Percentiles rank a stretch among this genome's conserved stretches.
phyloP scores from a whole-genome alignment of 1,140 invertebrate species.

The Eupristina koningsbergeri region DNA sequence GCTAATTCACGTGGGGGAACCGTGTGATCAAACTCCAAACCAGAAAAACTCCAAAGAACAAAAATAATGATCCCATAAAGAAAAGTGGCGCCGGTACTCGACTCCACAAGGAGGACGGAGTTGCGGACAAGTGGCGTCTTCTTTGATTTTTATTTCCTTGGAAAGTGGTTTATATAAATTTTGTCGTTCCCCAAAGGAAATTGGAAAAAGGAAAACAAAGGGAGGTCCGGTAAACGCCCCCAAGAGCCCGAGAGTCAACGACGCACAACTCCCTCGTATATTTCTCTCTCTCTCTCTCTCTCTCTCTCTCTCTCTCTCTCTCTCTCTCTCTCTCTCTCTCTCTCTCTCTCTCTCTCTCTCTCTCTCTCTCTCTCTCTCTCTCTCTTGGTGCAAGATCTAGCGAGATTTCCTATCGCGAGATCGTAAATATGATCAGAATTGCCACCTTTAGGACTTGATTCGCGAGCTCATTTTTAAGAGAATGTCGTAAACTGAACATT shows the following conservation, averaged over 20 bases:
- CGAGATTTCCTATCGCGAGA: constrained; percentile 26
- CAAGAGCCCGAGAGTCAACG: background rate
- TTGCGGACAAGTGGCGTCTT: background rate
- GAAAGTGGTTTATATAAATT: too few species aligned
- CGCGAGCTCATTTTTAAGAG: constrained; percentile 5
- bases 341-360: too few species aligned
- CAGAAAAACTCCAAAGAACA: background rate
- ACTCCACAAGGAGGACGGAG: background rate
- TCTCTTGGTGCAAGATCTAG: constrained; percentile 6
- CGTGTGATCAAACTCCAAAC: background rate
- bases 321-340: too few species aligned
- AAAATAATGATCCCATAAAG: background rate
- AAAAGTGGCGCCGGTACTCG: background rate
- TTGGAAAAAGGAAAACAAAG: background rate
- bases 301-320: too few species aligned
- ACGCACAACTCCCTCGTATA: constrained; percentile 9
- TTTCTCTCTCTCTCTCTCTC: too few species aligned
- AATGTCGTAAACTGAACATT: constrained; percentile 7
- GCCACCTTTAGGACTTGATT: constrained; percentile 15
- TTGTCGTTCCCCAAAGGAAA: background rate
- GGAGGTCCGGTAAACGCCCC: background rate
- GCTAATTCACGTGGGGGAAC: background rate
- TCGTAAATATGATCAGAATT: constrained; percentile 36
- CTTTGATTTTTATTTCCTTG: background rate
- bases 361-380: too few species aligned